These are phyloP conservation scores for Abscondita cerata DNA, from an alignment of 2,888 invertebrate species.

Conservation along the genomic window DNA sequence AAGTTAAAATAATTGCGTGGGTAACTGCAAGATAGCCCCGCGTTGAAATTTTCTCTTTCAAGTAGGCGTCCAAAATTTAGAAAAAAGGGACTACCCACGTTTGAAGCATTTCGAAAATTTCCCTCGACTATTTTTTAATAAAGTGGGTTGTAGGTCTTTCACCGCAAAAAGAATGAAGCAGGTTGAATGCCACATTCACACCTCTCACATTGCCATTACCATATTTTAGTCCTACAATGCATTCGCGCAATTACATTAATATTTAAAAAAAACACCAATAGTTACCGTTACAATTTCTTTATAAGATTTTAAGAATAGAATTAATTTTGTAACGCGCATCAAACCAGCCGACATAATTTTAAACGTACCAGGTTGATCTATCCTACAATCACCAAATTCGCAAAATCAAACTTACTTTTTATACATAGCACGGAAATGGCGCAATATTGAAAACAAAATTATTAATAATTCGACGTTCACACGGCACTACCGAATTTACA, in stretches of 20 bases:
- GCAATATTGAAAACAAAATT: neutral
- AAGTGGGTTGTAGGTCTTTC: constrained; percentile 35
- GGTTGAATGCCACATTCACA: constrained; percentile 34
- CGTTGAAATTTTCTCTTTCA: neutral
- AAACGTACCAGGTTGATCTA: too few species aligned
- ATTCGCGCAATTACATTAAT: constrained; percentile 26
- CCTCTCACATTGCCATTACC: constrained; percentile 36
- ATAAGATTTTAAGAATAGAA: too few species aligned
- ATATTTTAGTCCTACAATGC: constrained; percentile 30
- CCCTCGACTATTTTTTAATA: constrained; percentile 23
- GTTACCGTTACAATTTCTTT: too few species aligned
- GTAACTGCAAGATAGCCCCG: neutral
- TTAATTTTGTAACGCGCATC: too few species aligned
- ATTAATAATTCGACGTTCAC: constrained; percentile 14
- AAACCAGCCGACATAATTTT: too few species aligned
- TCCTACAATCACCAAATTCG: too few species aligned
- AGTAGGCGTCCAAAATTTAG: too few species aligned
- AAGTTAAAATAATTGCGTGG: constrained; percentile 11
- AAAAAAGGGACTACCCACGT: constrained; percentile 10
- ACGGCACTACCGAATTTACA: constrained; percentile 51
- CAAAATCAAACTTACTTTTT: too few species aligned
- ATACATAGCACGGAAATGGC: neutral
- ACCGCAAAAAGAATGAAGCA: constrained; percentile 31
- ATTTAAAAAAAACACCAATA: neutral
- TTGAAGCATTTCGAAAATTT: constrained; percentile 18